phyloP scores from a whole-genome alignment of 2,797 vertebrate species.

The Sorex maritimensis region DNA sequence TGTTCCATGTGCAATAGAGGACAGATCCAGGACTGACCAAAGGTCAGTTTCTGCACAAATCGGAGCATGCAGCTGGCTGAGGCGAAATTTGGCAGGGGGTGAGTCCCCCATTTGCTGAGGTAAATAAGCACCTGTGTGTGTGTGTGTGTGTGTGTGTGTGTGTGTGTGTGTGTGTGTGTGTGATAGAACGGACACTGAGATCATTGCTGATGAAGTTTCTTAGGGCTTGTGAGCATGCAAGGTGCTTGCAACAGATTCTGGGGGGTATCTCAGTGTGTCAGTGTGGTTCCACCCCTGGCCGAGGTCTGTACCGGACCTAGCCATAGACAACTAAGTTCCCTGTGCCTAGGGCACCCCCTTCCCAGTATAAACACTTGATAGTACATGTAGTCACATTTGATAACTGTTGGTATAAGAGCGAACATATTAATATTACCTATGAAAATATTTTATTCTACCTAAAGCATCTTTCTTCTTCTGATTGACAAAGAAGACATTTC shows the following conservation, averaged over 20 bases:
- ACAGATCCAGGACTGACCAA: background rate
- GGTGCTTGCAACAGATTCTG: background rate
- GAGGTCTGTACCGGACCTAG: background rate
- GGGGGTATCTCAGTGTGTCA: background rate
- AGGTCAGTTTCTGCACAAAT: background rate
- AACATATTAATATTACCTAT: background rate
- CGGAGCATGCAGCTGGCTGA: background rate
- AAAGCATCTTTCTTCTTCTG: background rate
- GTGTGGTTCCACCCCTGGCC: background rate
- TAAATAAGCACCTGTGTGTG: background rate
- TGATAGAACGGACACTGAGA: no score
- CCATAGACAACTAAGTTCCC: background rate
- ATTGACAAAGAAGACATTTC: constrained; percentile 19
- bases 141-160: background rate
- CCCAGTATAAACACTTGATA: background rate
- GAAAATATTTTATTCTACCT: constrained; percentile 29
- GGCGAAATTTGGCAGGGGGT: background rate
- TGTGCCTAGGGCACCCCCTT: background rate
- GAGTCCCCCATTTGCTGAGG: background rate
- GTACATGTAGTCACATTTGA: background rate
- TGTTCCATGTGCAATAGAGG: background rate
- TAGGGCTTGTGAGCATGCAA: background rate
- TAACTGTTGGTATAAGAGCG: constrained; percentile 35
- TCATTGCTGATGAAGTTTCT: background rate
- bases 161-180: no score